These are phyloP conservation scores for Siniperca scherzeri DNA, from an alignment of 2,797 vertebrate species.

Conservation along the genomic window DNA sequence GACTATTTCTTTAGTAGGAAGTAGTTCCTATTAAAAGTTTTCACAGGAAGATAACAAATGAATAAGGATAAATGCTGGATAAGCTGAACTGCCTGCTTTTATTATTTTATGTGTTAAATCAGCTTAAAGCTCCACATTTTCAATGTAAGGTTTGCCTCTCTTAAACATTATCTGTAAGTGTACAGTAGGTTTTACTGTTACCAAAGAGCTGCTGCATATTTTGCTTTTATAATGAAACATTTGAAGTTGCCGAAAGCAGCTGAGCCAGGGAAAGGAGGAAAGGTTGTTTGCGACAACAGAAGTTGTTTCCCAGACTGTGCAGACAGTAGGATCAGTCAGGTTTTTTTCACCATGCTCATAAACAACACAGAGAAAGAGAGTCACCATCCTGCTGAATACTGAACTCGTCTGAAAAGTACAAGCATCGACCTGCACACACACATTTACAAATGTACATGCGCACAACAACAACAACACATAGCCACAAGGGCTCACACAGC, in stretches of 20 bases:
- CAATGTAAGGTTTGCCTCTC: not conserved
- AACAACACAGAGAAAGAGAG: constrained; percentile 33
- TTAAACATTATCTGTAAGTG: not conserved
- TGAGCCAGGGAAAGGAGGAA: not conserved
- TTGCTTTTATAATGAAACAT: not conserved
- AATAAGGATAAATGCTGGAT: not conserved
- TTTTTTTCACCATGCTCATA: constrained; percentile 35
- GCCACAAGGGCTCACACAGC: constrained; percentile 39
- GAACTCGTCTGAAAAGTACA: constrained; percentile 46
- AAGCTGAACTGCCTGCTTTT: not conserved
- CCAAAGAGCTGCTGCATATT: not conserved
- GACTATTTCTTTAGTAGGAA: constrained; percentile 4
- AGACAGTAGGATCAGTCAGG: constrained; percentile 18
- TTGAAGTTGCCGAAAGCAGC: not conserved
- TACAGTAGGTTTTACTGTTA: not conserved
- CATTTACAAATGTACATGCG: constrained; percentile 19
- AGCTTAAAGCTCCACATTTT: not conserved
- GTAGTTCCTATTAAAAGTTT: constrained; percentile 24
- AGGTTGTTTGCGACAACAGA: constrained; percentile 12
- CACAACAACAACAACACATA: constrained; percentile 29
- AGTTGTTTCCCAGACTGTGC: constrained; percentile 39
- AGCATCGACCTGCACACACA: constrained; percentile 7
- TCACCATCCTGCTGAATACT: constrained; percentile 35
- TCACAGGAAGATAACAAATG: not conserved
- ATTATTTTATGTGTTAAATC: constrained; percentile 8